Conservation (phyloP, 1,140 invertebrate genomes). For the Cryptotermes secundus region DNA sequence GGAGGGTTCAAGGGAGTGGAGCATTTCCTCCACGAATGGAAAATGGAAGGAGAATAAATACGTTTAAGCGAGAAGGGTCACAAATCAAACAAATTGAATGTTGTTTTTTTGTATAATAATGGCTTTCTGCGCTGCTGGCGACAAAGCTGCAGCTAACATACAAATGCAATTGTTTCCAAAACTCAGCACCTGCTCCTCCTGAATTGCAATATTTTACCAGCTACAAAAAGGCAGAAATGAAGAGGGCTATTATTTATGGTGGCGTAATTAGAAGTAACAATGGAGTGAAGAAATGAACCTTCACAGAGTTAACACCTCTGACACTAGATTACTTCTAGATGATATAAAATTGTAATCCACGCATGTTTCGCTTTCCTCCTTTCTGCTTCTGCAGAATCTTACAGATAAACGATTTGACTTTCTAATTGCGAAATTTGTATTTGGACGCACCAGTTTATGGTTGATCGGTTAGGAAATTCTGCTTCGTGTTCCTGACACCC, state of each 20-base stretch:
- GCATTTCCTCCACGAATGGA: neutral
- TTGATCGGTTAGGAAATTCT: too few species aligned
- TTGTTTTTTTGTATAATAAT: neutral
- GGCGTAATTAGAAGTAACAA: neutral
- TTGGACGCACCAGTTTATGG: too few species aligned
- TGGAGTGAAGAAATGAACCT: neutral
- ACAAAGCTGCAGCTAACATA: too few species aligned
- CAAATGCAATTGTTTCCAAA: too few species aligned
- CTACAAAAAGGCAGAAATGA: neutral
- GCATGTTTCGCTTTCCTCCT: too few species aligned
- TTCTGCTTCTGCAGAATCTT: too few species aligned
- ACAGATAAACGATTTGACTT: too few species aligned
- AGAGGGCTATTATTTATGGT: neutral
- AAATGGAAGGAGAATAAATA: neutral
- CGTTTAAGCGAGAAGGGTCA: neutral
- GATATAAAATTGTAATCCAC: too few species aligned
- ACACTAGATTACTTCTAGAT: too few species aligned
- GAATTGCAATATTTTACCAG: neutral
- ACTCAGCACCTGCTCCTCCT: neutral
- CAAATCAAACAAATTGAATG: conserved; percentile 18
- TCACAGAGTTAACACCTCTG: neutral
- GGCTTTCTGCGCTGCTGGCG: too few species aligned
- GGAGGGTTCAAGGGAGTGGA: neutral
- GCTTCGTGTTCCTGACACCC: too few species aligned
- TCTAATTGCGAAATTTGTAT: too few species aligned